phyloP scores from a whole-genome alignment of 2,888 invertebrate species.

The Capitulum mitella region DNA sequence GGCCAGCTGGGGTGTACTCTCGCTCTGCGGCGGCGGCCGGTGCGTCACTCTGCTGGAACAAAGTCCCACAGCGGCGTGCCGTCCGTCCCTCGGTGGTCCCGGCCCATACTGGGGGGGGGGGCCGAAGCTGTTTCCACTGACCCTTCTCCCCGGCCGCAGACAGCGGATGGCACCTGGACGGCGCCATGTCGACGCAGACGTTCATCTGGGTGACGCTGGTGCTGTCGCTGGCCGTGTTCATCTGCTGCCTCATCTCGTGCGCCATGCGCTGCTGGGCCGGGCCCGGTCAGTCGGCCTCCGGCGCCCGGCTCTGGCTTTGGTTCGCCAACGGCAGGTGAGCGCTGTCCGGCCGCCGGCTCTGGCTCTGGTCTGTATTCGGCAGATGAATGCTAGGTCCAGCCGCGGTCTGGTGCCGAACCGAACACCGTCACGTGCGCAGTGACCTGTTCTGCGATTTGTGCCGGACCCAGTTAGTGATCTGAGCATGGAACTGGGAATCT shows the following conservation, averaged over 20 bases:
- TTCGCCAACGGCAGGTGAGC: neutral
- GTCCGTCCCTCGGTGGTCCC: neutral
- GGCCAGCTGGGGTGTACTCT: too few species aligned
- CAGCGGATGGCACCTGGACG: neutral
- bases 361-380: too few species aligned
- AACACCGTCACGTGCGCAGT: too few species aligned
- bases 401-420: too few species aligned
- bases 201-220: slow-evolving; percentile 21
- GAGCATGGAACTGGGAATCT: too few species aligned
- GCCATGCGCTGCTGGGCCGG: neutral
- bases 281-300: neutral
- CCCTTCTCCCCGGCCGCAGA: too few species aligned
- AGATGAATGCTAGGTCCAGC: too few species aligned
- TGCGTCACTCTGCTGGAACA: neutral
- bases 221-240: slow-evolving; percentile 19
- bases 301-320: neutral
- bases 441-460: too few species aligned
- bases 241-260: slow-evolving; percentile 16
- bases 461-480: too few species aligned
- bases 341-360: neutral
- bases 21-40: neutral
- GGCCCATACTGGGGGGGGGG: too few species aligned
- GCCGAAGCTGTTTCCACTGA: too few species aligned
- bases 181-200: neutral
- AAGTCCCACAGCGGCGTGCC: neutral